Conservation (phyloP, 1,140 invertebrate genomes). For the Leguminivora glycinivorella region DNA sequence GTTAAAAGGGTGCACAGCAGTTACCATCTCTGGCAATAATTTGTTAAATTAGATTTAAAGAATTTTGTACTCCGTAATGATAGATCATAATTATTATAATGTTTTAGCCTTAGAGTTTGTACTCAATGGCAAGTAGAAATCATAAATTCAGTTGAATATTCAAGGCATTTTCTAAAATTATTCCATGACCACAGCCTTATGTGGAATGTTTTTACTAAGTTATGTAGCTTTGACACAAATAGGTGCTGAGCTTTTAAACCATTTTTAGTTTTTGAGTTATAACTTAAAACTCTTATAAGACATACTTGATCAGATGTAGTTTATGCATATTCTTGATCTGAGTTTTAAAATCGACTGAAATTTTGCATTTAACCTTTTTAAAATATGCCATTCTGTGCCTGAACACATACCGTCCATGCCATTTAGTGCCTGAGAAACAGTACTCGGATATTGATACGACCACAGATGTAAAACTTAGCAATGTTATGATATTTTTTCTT, state of each 20-base stretch:
- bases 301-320: too few species aligned
- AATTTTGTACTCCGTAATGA: too few species aligned
- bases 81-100: too few species aligned
- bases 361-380: background rate
- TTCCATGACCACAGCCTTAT: background rate
- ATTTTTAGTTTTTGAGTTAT: too few species aligned
- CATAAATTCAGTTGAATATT: background rate
- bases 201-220: background rate
- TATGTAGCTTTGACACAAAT: too few species aligned
- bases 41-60: background rate
- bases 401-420: background rate
- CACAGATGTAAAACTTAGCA: background rate
- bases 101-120: too few species aligned
- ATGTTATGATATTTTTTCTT: too few species aligned
- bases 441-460: background rate
- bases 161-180: background rate
- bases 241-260: too few species aligned
- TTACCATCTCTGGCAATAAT: constrained; percentile 3
- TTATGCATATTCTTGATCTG: too few species aligned
- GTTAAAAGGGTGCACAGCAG: background rate
- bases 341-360: too few species aligned
- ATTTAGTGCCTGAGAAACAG: background rate
- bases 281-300: too few species aligned
- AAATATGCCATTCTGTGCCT: background rate
- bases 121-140: too few species aligned